Evolutionary conservation across 2,888 invertebrate species (phyloP).

Genomic region (Eupithecia insigniata): DNA sequence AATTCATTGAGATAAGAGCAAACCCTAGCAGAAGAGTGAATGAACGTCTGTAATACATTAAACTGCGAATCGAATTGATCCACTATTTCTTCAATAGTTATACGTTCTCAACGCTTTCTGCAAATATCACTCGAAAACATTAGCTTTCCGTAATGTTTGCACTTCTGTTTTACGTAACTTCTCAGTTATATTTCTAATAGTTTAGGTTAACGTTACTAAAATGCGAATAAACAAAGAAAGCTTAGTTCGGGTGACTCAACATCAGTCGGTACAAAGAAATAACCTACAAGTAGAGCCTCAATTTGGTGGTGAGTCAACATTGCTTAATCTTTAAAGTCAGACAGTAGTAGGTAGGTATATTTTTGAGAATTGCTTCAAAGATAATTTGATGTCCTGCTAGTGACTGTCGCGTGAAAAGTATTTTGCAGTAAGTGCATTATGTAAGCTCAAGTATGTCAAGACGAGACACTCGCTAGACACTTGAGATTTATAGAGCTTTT

Average conservation of each 20-base stretch:
- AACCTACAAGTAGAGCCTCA: slow-evolving; percentile 44
- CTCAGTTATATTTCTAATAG: slow-evolving; percentile 48
- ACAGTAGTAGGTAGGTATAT: slow-evolving; percentile 41
- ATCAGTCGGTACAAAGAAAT: slow-evolving; percentile 40
- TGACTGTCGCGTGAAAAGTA: slow-evolving; percentile 51
- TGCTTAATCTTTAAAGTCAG: slow-evolving; percentile 60
- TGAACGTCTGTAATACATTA: slow-evolving; percentile 44
- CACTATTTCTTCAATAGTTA: slow-evolving; percentile 46
- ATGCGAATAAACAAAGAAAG: slow-evolving; percentile 43
- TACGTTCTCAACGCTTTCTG: slow-evolving; percentile 44
- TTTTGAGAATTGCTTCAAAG: slow-evolving; percentile 46
- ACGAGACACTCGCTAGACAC: slow-evolving; percentile 38
- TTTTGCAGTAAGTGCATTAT: slow-evolving; percentile 57
- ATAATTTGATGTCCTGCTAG: slow-evolving; percentile 47
- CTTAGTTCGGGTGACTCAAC: slow-evolving; percentile 40
- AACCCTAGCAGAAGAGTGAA: slow-evolving; percentile 35
- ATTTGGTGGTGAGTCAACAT: slow-evolving; percentile 63
- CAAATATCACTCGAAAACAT: slow-evolving; percentile 42
- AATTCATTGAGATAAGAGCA: slow-evolving; percentile 38
- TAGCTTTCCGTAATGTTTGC: slow-evolving; percentile 61
- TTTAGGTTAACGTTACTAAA: slow-evolving; percentile 42
- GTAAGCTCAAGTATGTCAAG: slow-evolving; percentile 49
- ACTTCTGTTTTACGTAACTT: slow-evolving; percentile 61
- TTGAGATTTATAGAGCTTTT: slow-evolving; percentile 31
- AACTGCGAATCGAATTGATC: slow-evolving; percentile 46